phyloP scores from a whole-genome alignment of 1,140 invertebrate species.

The Monomorium pharaonis region DNA sequence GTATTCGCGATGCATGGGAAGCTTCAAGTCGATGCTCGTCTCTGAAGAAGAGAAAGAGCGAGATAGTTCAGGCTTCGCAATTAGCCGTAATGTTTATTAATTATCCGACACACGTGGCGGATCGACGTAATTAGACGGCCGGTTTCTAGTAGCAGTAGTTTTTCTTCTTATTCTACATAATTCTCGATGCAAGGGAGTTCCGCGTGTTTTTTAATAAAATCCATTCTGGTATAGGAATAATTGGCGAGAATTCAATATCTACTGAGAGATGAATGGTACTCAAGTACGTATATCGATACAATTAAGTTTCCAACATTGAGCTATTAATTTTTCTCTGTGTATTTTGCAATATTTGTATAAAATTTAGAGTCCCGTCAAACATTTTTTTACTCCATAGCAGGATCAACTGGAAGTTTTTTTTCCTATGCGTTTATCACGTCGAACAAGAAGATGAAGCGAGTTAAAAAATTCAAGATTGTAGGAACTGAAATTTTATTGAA shows the following conservation, averaged over 20 bases:
- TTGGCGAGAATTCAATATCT: too few species aligned
- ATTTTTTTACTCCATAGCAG: too few species aligned
- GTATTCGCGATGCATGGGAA: constrained; percentile 9
- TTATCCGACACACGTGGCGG: constrained; percentile 7
- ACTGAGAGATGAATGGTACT: background rate
- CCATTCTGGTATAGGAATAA: too few species aligned
- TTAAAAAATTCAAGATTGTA: too few species aligned
- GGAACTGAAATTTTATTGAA: too few species aligned
- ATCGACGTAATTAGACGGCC: constrained; percentile 3
- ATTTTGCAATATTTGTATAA: too few species aligned
- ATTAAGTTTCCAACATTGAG: background rate
- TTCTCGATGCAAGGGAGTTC: background rate
- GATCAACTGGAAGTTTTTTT: too few species aligned
- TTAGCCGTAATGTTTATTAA: constrained; percentile 39
- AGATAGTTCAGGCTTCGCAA: background rate
- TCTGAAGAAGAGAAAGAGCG: background rate
- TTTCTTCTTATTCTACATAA: background rate
- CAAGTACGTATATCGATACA: too few species aligned
- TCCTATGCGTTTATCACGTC: too few species aligned
- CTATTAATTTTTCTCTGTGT: too few species aligned
- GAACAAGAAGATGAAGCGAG: too few species aligned
- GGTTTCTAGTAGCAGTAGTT: background rate
- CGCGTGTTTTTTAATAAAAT: background rate
- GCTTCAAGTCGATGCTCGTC: constrained; percentile 11
- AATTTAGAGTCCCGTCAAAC: too few species aligned